Evolutionary conservation across 1,140 invertebrate species (phyloP), one percentile per base, ranked within the genome.

Genomic region (Drosophila ogumai): DNA sequence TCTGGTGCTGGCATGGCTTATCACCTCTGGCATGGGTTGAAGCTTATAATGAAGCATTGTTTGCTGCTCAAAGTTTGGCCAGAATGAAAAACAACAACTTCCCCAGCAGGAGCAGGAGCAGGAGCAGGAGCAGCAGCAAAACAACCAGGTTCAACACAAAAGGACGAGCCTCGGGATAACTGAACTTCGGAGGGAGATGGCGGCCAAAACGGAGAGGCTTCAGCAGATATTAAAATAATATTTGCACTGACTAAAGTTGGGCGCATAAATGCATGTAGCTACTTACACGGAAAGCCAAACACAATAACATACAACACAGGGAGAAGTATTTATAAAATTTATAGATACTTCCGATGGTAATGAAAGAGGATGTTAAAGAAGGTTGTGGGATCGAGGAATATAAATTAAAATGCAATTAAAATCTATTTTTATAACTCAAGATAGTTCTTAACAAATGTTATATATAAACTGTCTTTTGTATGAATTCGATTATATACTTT

Each of bases 31-130:
- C 80, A 67, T 74, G 63, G 76, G 76, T 60, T 78, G 72, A 38
- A 77, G 84, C 80, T 84, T 82, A 88, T 84, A 88, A 88, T 84
- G 76, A 87, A 87, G 82, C 82, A 88, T 87, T 87, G 82, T 88
- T 87, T 87, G 84, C 77, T 57, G 75, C 84, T 82, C 84, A 88
- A 87, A 87, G 79, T 87, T 87, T 88, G 79, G 82, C 61, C 57
- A 57, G 60, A 78, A 78, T 80, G 78, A 78, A 86, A 72, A 75
- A 54, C 84, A 76, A 81, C 79, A 87, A 75, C 64, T 66, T 64
- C 17, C 63, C 36, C 73, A 43, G 41, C 2, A 19, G 41, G 9
- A 44, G 17, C 1, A 44, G 10, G 6, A 46, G 12, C 13, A 47
- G 25, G n/a, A n/a, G n/a, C n/a, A n/a, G n/a, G n/a, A n/a, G 10